phyloP scores from a whole-genome alignment of 2,797 vertebrate genomes.

The Karalla daura region DNA sequence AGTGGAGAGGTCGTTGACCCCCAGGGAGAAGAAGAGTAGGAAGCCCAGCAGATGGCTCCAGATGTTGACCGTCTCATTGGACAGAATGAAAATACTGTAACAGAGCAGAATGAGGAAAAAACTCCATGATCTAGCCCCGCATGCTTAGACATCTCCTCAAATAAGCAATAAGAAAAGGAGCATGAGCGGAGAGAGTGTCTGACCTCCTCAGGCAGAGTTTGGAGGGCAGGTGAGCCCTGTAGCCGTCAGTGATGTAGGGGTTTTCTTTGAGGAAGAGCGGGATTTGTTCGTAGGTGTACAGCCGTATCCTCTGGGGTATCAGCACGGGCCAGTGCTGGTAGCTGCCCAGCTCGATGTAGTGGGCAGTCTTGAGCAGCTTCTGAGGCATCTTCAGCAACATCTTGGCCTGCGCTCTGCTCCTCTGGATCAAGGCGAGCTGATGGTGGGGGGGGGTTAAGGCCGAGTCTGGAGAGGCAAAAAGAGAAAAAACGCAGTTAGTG shows the following conservation, averaged over 20 bases:
- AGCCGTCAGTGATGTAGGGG: conserved; percentile 98
- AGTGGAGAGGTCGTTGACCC: conserved; percentile 91
- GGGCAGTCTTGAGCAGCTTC: conserved; percentile 90
- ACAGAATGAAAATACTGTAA: conserved; percentile 93
- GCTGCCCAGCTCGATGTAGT: conserved; percentile 95
- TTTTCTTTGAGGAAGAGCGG: conserved; percentile 96
- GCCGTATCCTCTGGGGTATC: conserved; percentile 91
- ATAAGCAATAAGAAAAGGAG: neutral
- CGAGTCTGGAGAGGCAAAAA: conserved; percentile 3
- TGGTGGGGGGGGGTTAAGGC: conserved; percentile 33
- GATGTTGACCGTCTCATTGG: conserved; percentile 98
- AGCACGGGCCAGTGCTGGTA: conserved; percentile 97
- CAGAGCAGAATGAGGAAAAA: neutral
- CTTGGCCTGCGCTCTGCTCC: conserved; percentile 34
- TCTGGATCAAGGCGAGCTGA: neutral
- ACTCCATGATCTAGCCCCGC: neutral
- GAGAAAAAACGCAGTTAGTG: neutral
- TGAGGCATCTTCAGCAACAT: conserved; percentile 87
- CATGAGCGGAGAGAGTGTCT: neutral
- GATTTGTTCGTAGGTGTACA: conserved; percentile 97
- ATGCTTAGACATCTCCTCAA: neutral
- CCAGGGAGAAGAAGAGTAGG: conserved; percentile 92
- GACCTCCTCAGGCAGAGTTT: conserved; percentile 94
- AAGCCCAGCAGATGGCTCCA: conserved; percentile 99
- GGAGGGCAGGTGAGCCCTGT: conserved; percentile 96